Base-by-base conservation (phyloP, 1,140 invertebrate genomes). In the Megalonaias nervosa region DNA sequence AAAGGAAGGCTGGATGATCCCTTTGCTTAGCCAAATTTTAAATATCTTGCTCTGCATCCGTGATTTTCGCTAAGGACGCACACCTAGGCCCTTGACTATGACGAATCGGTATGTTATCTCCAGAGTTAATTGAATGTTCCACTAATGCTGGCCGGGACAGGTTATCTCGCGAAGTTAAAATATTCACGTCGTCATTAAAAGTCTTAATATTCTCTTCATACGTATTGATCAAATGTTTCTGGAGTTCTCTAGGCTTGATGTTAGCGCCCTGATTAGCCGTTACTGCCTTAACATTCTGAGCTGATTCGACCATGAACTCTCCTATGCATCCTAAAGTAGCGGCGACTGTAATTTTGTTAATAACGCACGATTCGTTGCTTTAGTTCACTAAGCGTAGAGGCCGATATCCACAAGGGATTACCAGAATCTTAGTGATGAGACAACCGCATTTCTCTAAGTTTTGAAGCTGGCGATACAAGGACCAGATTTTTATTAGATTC, bases 151-250 rank as follows among this genome's bases (percentile, higher is more conserved):
- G 66, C 17, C 31, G 48, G 14, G 72, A 68, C 13, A 79, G 12
- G 65, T 79, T 71, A 57, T 55, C 70, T 26, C 66, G 55, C 19
- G 76, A 78, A 12, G 61, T 71, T 13, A 69, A 74, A 56, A 79
- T 66, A 1, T 38, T 13, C 64, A 2, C 17, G 23, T 38, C 48
- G 69, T 15, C 55, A 74, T 69, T 58, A 1, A 23, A 21, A 58
- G 48, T 61, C 26, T 55, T 64, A 19, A 26, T 23, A 70, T 56
- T 48, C 38, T 31, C 55, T 58, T 17, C 11, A 48, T 21, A 23
- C 59, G 12, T 13, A 69, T 15, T 17, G 21, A 59, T 55, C 21
- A 9, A 57, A 16, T 69, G 64, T 19, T 60, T 56, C 57, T 26
- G 26, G 58, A 14, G 57, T 3, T 15, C 2, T 12, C 2, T 26